Percentiles rank a stretch among this genome's conserved stretches.
Conservation (phyloP, 2,113 vertebrate genomes). For the Pipra filicauda region DNA sequence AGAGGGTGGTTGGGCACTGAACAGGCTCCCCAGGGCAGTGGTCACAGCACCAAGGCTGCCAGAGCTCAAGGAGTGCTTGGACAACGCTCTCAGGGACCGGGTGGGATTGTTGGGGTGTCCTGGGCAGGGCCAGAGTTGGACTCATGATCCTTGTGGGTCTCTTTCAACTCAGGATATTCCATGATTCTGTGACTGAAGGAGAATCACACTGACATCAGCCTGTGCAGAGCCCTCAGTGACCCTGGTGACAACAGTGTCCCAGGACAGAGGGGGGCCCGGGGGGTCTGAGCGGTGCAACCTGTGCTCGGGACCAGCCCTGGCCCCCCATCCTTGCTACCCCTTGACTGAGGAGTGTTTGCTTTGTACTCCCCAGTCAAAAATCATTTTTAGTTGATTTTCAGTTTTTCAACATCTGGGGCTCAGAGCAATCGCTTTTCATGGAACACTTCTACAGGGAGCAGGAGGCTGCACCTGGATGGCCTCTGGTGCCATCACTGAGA, state of each 20-base stretch:
- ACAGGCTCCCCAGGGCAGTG: not conserved
- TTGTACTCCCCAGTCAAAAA: not conserved
- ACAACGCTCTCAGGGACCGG: not conserved
- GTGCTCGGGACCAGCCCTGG: not conserved
- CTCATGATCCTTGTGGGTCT: not conserved
- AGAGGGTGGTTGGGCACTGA: not conserved
- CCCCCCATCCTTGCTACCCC: rapidly evolving
- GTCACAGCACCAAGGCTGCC: not conserved
- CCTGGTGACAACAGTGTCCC: not conserved
- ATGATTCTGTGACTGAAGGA: not conserved
- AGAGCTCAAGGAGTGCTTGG: not conserved
- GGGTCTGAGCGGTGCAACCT: too few species aligned
- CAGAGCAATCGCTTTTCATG: not conserved
- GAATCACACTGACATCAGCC: too few species aligned
- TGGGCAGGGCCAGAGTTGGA: not conserved
- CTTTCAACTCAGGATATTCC: not conserved
- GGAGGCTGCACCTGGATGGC: not conserved
- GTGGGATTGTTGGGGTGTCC: not conserved
- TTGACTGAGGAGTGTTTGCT: rapidly evolving
- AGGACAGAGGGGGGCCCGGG: not conserved
- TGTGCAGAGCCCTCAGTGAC: not conserved
- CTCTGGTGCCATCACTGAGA: not conserved
- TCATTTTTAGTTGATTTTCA: not conserved
- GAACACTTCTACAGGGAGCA: not conserved
- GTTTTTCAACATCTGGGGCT: not conserved